Conservation (phyloP, 2,888 invertebrate genomes). For the Parapristionchus giblindavisi region DNA sequence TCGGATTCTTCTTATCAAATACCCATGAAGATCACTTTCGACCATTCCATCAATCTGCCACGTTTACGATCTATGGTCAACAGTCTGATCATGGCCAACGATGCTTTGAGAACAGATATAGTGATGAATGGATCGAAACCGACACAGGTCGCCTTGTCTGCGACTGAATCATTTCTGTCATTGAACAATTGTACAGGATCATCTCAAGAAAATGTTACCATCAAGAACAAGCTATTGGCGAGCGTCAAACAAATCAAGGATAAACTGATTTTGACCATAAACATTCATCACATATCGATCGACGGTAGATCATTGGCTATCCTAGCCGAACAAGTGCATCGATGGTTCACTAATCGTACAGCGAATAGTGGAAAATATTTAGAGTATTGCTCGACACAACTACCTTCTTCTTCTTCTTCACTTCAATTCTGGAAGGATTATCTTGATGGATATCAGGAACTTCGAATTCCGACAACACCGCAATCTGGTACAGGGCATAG, state of each 20-base stretch:
- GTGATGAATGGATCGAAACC: not conserved
- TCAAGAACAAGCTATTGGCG: not conserved
- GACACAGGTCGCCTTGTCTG: not conserved
- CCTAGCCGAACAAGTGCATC: not conserved
- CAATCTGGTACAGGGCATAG: no score
- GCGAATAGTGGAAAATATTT: no score
- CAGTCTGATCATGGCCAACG: not conserved
- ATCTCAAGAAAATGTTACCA: not conserved
- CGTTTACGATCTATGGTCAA: not conserved
- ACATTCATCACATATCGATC: conserved; percentile 19
- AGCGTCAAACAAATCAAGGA: not conserved
- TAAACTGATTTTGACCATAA: not conserved
- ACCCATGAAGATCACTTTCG: not conserved
- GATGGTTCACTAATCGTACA: no score
- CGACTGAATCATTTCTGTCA: conserved; percentile 11
- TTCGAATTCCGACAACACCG: not conserved
- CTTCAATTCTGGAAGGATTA: not conserved
- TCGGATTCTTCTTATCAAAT: not conserved
- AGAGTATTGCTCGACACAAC: not conserved
- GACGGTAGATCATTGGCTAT: conserved; percentile 20
- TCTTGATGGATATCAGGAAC: not conserved
- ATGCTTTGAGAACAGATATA: conserved; percentile 4
- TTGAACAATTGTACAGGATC: not conserved
- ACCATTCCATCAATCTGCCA: not conserved
- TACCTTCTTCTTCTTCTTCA: not conserved